Percentiles rank a stretch among this genome's conserved stretches.
Evolutionary conservation across 1,140 invertebrate species (phyloP).

Genomic region (Bombus soroeensis): DNA sequence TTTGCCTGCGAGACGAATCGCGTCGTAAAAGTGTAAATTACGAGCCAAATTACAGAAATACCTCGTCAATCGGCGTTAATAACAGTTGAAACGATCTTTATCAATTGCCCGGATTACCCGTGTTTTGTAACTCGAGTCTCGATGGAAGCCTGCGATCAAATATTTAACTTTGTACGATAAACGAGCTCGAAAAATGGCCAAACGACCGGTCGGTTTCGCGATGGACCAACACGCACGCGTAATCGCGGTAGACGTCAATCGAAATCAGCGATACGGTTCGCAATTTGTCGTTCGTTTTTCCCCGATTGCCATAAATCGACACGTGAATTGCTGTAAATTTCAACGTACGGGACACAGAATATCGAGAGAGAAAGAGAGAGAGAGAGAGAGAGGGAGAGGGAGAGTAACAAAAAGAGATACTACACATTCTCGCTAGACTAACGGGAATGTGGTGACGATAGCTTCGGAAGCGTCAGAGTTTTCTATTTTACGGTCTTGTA

Average conservation of each 20-base stretch:
- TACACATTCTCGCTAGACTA: background rate
- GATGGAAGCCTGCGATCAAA: constrained; percentile 5
- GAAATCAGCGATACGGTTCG: background rate
- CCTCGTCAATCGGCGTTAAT: background rate
- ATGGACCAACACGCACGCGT: too few species aligned
- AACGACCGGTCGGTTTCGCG: background rate
- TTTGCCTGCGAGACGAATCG: background rate
- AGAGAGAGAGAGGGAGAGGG: background rate
- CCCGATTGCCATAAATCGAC: background rate
- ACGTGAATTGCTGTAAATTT: background rate
- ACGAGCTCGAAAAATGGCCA: background rate
- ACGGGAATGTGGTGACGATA: background rate
- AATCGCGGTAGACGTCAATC: background rate
- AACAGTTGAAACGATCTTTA: background rate
- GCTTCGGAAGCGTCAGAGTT: background rate
- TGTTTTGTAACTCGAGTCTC: background rate
- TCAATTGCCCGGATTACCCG: background rate
- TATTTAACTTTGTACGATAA: constrained; percentile 23
- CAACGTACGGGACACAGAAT: background rate
- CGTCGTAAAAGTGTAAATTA: background rate
- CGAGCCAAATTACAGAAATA: background rate
- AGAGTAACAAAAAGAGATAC: background rate
- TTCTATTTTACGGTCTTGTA: background rate
- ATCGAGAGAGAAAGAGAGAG: too few species aligned
- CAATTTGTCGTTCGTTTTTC: background rate